Percentiles rank a stretch among this genome's conserved stretches.
These are phyloP conservation scores for Aphodius sticticus DNA, from an alignment of 2,888 invertebrate genomes.

Conservation along the genomic window DNA sequence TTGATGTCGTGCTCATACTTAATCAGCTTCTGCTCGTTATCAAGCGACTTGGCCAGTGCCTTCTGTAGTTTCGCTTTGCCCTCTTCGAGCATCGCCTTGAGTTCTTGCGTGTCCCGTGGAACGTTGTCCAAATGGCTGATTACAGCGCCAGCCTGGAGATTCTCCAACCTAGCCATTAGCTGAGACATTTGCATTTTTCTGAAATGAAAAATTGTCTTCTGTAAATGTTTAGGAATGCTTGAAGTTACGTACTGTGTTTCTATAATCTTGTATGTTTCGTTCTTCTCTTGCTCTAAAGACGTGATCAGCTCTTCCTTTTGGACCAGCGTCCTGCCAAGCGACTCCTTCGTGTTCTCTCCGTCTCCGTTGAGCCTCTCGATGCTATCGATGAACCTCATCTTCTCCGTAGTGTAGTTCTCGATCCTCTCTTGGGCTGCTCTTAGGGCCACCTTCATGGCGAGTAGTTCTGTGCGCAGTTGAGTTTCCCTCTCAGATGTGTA, in stretches of 20 bases:
- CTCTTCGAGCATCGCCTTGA: conserved; percentile 54
- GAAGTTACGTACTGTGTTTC: conserved; percentile 37
- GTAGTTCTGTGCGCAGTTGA: conserved; percentile 50
- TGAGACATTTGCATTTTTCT: conserved; percentile 50
- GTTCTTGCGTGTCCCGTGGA: conserved; percentile 49
- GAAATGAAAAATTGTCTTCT: conserved; percentile 21
- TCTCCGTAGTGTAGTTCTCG: conserved; percentile 49
- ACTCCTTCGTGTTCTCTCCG: conserved; percentile 37
- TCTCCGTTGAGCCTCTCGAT: conserved; percentile 45
- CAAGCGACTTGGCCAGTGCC: conserved; percentile 47
- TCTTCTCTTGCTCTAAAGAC: conserved; percentile 38
- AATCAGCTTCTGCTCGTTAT: conserved; percentile 58
- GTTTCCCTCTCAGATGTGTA: conserved; percentile 46
- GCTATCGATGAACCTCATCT: conserved; percentile 48
- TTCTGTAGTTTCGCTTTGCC: conserved; percentile 51
- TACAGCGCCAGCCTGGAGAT: conserved; percentile 46
- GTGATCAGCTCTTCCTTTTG: conserved; percentile 45
- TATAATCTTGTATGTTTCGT: conserved; percentile 40
- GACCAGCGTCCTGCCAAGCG: conserved; percentile 41
- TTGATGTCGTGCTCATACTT: conserved; percentile 68
- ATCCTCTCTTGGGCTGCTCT: conserved; percentile 52
- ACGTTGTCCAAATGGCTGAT: conserved; percentile 39
- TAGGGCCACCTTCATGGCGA: conserved; percentile 49
- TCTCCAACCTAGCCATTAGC: conserved; percentile 48
- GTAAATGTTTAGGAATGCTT: neutral